These are phyloP conservation scores for Probaryconus sp. DNA, from an alignment of 1,140 invertebrate genomes.

Conservation along the genomic window DNA sequence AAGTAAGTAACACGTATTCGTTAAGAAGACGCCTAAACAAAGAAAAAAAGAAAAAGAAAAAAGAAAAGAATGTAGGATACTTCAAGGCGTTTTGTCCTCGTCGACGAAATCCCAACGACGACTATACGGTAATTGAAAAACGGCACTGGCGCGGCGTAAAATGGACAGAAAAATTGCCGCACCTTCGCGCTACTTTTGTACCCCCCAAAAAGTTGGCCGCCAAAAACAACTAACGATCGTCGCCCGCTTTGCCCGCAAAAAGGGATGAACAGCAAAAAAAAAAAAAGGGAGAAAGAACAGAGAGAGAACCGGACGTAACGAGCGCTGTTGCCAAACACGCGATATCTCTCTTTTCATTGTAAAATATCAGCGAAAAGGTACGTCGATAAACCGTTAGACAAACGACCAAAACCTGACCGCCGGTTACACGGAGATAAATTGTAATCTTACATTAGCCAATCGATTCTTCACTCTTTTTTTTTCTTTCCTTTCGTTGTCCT, in stretches of 20 bases:
- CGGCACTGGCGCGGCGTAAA: conserved; percentile 35
- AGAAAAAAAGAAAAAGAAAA: neutral
- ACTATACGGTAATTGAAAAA: conserved; percentile 43
- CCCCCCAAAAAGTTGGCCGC: conserved; percentile 6
- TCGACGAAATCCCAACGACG: conserved; percentile 21
- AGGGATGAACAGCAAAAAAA: too few species aligned
- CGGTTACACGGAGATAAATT: too few species aligned
- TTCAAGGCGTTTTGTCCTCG: conserved; percentile 16
- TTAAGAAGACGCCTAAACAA: conserved; percentile 10
- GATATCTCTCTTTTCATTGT: conserved; percentile 7
- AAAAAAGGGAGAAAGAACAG: too few species aligned
- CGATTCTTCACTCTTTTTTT: too few species aligned
- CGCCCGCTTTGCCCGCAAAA: conserved; percentile 4
- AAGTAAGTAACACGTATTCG: too few species aligned
- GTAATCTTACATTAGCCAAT: too few species aligned
- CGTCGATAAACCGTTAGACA: too few species aligned
- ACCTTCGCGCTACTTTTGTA: too few species aligned
- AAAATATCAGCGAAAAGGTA: conserved; percentile 2
- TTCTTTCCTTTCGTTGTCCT: too few species aligned
- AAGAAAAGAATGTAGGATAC: neutral
- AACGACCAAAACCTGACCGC: too few species aligned
- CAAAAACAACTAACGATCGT: conserved; percentile 34
- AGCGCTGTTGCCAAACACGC: neutral
- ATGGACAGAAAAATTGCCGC: conserved; percentile 29
- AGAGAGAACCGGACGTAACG: conserved; percentile 1